phyloP scores from a whole-genome alignment of 2,113 vertebrate species.

The Cyrtonyx montezumae region DNA sequence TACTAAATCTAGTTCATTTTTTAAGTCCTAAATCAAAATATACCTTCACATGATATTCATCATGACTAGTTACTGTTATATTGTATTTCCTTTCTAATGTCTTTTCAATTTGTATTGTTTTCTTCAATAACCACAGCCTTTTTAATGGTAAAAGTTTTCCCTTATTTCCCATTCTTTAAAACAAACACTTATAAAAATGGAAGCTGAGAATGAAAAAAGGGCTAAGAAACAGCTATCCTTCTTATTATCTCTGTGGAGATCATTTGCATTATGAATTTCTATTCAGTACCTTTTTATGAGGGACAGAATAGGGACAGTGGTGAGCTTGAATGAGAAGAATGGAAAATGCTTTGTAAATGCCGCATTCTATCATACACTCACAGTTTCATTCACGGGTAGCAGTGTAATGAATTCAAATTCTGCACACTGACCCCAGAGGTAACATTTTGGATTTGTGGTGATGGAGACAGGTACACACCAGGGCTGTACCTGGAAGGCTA shows the following conservation, averaged over 20 bases:
- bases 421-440: not conserved
- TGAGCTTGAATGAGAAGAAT: slow-evolving; percentile 8
- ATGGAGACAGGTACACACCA: not conserved
- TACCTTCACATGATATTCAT: not conserved
- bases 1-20: slow-evolving; percentile 32
- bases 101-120: slow-evolving; percentile 17
- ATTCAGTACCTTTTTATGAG: not conserved
- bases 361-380: not conserved
- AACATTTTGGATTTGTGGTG: not conserved
- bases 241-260: slow-evolving; percentile 20
- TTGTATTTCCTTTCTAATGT: not conserved
- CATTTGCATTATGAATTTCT: slow-evolving; percentile 27
- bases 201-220: not conserved
- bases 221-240: not conserved
- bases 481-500: not conserved
- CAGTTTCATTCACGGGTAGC: not conserved
- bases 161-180: not conserved
- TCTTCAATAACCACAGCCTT: not conserved
- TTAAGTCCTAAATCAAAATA: slow-evolving; percentile 29
- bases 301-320: not conserved
- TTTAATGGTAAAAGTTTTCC: not conserved
- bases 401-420: not conserved
- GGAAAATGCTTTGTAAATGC: not conserved
- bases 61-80: not conserved
- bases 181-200: not conserved